Evolutionary conservation across 2,888 invertebrate genomes (phyloP), one percentile per base, ranked within the genome.

Genomic region (Mylabris sibirica): DNA sequence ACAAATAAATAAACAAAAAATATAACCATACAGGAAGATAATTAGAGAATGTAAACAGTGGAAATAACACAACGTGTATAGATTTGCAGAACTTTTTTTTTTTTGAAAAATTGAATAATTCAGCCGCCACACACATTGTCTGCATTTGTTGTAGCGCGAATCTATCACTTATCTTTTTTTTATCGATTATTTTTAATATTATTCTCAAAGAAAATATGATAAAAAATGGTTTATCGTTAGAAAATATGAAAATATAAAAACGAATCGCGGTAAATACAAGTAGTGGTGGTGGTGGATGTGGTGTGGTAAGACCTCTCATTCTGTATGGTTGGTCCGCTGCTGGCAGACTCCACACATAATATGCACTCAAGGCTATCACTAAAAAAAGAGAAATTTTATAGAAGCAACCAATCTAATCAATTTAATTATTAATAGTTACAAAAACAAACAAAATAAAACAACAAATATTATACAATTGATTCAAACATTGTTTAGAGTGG

Each of bases 121-220:
- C 78, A 87, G 88, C 88, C 88, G 87, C 88, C 88, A 88, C 87
- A 88, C 89, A 89, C 88, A 89, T 89, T 89, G 89, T 88, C 88
- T 89, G 88, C 88, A 87, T 87, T 84, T 83, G 76, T 77, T 78
- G 78, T 80, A 79, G 77, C 77, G 77, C 76, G 76, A 73, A 73
- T 68, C 73, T 30, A 68, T 72, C 67, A 72, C 72, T 70, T 69
- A 73, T 70, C 71, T 63, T 76, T 74, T 76, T 75, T 77, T 76
- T 76, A 75, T 76, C 76, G 17, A 65, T 60, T 44, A 12, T 35
- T 17, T 59, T n/a, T n/a, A n/a, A n/a, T n/a, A n/a, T n/a, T n/a
- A n/a, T n/a, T n/a, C n/a, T n/a, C n/a, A n/a, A n/a, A n/a, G n/a
- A n/a, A n/a, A n/a, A n/a, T 60, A 8, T 44, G n/a, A 44, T 22